These are phyloP conservation scores for Mionectes macconnelli DNA, from an alignment of 2,113 vertebrate genomes.

Conservation along the genomic window DNA sequence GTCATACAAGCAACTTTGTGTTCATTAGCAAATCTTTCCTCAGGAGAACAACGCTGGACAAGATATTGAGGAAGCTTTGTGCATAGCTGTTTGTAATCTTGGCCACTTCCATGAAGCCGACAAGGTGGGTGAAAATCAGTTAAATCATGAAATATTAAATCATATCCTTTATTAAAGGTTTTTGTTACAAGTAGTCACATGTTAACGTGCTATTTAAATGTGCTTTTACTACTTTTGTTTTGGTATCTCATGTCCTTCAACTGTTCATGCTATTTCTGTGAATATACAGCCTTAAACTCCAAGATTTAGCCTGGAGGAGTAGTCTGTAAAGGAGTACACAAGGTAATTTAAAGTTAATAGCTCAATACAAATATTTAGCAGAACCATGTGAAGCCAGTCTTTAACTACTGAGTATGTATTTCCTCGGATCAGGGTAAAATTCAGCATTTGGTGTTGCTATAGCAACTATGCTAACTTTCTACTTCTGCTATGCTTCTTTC, in stretches of 20 bases:
- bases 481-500: not conserved
- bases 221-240: not conserved
- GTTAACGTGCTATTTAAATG: not conserved
- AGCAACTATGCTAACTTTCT: not conserved
- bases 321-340: not conserved
- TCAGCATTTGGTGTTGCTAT: not conserved
- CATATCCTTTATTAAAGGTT: not conserved
- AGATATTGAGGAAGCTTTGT: constrained; percentile 71
- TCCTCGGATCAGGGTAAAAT: not conserved
- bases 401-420: not conserved
- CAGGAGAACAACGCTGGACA: constrained; percentile 54
- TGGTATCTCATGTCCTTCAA: not conserved
- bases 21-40: not conserved
- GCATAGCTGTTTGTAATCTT: constrained; percentile 58
- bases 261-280: not conserved
- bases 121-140: constrained; percentile 56
- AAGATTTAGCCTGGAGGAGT: not conserved
- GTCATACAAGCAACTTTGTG: not conserved
- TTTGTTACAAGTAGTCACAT: not conserved
- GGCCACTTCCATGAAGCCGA: constrained; percentile 46
- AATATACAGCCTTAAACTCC: not conserved
- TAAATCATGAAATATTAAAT: not conserved
- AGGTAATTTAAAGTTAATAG: not conserved
- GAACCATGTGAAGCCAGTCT: not conserved
- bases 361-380: not conserved